These are phyloP conservation scores for Pyralis farinalis DNA, from an alignment of 2,888 invertebrate genomes.

Conservation along the genomic window DNA sequence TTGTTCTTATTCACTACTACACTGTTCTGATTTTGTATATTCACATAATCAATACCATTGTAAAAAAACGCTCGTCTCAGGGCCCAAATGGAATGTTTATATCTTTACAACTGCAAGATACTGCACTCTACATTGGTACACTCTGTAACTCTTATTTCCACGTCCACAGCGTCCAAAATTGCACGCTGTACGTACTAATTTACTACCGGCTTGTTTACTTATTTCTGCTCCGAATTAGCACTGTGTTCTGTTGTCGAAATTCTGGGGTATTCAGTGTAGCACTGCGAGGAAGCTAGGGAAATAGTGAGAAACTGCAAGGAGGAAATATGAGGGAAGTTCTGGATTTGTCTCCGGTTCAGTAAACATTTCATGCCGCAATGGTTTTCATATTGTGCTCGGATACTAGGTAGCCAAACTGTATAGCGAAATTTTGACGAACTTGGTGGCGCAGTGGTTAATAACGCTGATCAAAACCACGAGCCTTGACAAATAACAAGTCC, in stretches of 20 bases:
- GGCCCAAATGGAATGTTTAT: constrained; percentile 32
- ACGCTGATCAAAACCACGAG: no score
- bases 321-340: constrained; percentile 8
- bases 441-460: no score
- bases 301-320: constrained; percentile 6
- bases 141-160: constrained; percentile 24
- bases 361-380: constrained; percentile 3
- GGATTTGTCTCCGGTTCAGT: constrained; percentile 4
- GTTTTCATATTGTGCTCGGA: background rate
- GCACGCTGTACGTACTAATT: constrained; percentile 16
- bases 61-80: constrained; percentile 14
- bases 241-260: constrained; percentile 27
- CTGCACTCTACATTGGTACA: constrained; percentile 26
- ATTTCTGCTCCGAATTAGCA: constrained; percentile 40
- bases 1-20: no score
- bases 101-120: constrained; percentile 27
- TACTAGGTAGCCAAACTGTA: no score
- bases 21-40: no score
- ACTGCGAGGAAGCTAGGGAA: constrained; percentile 2
- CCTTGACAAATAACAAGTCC: no score
- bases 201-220: constrained; percentile 34
- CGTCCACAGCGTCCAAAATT: constrained; percentile 24
- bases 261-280: constrained; percentile 32
- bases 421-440: no score
- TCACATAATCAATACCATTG: no score